Base-by-base conservation (phyloP, 2,797 vertebrate species). In the Ceyx erithaca region DNA sequence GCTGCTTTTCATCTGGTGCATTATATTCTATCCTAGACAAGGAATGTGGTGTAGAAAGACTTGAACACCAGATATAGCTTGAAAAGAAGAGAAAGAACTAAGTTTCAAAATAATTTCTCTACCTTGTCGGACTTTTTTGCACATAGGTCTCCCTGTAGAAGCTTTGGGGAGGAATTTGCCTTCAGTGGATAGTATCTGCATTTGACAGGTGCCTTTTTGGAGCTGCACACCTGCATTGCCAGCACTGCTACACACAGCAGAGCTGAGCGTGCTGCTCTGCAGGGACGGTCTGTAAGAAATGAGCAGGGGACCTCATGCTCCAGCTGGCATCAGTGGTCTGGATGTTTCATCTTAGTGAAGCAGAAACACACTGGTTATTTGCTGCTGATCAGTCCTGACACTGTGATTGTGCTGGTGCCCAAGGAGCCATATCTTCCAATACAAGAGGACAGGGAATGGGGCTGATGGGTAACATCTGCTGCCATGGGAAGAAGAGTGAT, bases 21-120 rank as follows among this genome's bases (percentile, higher is more conserved):
- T 96, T 94, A 92, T 79, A 82, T 67, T 89, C 93, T 85, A 59
- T 48, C 85, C 67, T 73, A 84, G 84, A 87, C 64, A 94, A 92
- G 45, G 80, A 91, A 46, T 62, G 22, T 67, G 12, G 28, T 52
- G n/a, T 61, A 51, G 78, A 83, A 92, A 68, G 19, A 78, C 30
- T 1, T 90, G 79, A 66, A 72, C 75, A 70, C 48, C 4, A 14
- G 55, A 87, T 40, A 62, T 5, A 55, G 9, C 43, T 80, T 62
- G 41, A 40, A 72, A 82, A 88, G 41, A 83, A 87, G 45, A 66
- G 14, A 78, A 93, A 91, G 21, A 22, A 0, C 25, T 51, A 37
- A 43, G 16, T 68, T 87, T 85, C 23, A 18, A 10, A 86, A 43
- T 21, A 25, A 7, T n/a, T 87, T 51, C 22, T 43, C 43, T 66